Evolutionary conservation across 2,797 vertebrate species (phyloP), one percentile per base, ranked within the genome.

Genomic region (Cottoperca gobio): DNA sequence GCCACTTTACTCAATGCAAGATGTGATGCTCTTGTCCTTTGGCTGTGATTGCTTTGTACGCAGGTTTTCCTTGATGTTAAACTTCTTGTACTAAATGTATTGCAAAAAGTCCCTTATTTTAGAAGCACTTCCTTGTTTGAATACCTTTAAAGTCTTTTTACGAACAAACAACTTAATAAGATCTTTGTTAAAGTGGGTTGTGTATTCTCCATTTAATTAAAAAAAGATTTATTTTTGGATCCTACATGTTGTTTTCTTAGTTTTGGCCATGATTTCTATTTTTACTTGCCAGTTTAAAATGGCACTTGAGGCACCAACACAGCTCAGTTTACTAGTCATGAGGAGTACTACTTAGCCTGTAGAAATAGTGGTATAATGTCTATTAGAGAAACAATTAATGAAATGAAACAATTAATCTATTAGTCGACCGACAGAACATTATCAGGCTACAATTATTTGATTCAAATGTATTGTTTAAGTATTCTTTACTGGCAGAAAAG

Each of bases 1-100:
- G 4, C 85, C 70, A 84, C 84, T 89, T 89, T 11, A 33, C 60
- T 87, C 65, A 83, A 74, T 54, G 57, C 48, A 21, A 37, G 55
- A 21, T 5, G 78, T 75, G 26, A 73, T 74, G 21, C 21, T 57
- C 12, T 31, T 3, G 6, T 35, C 31, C 33, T 40, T 39, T 48
- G 45, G 4, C 40, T 57, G n/a, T 26, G 24, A 61, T 55, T 54
- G 40, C 6, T 40, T 54, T 19, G 10, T 42, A 17, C 52, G 17
- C 7, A 37, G 1, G 5, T 65, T n/a, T 53, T 73, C 16, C 46
- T 37, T 31, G 4, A 54, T n/a, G 11, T 55, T n/a, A 11, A 21
- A 64, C 2, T n/a, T 57, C 19, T 61, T 3, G 2, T 4, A 8
- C 26, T 17, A 14, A 14, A 39, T 49, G 8, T 10, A 42, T 14